Percentiles rank a stretch among this genome's conserved stretches.
These are phyloP conservation scores for Trididemnum nubilum DNA, from an alignment of 23 tunicate species.

Conservation along the genomic window DNA sequence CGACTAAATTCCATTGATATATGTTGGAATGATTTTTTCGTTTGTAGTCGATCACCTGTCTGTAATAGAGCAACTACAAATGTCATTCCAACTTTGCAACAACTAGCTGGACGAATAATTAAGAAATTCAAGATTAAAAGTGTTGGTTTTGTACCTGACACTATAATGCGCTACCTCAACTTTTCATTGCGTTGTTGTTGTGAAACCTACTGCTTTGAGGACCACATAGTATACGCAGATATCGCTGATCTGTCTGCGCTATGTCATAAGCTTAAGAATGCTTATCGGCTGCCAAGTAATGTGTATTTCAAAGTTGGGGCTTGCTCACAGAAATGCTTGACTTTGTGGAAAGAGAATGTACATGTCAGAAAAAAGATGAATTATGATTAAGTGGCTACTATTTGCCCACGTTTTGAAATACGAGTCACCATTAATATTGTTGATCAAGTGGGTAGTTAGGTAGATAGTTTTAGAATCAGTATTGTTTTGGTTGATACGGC, in stretches of 20 bases:
- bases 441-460: too few species aligned
- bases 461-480: too few species aligned
- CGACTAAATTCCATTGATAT: conserved; percentile 22
- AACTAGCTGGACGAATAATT: conserved; percentile 37
- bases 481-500: too few species aligned
- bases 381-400: too few species aligned
- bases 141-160: background rate
- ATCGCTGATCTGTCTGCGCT: background rate
- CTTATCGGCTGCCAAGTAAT: background rate
- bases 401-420: too few species aligned
- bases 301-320: background rate
- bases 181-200: conserved; percentile 28
- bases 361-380: too few species aligned
- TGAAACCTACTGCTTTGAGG: conserved; percentile 27
- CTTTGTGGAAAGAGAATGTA: too few species aligned
- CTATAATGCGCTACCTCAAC: conserved; percentile 34
- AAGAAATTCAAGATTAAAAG: conserved; percentile 16
- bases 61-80: too few species aligned
- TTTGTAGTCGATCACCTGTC: background rate
- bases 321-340: too few species aligned
- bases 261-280: background rate
- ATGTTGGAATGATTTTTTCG: conserved; percentile 26
- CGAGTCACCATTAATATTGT: too few species aligned
- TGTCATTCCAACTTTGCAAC: conserved; percentile 31
- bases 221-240: background rate